Base-by-base conservation (phyloP, 2,888 invertebrate species). In the Patella caerulea region DNA sequence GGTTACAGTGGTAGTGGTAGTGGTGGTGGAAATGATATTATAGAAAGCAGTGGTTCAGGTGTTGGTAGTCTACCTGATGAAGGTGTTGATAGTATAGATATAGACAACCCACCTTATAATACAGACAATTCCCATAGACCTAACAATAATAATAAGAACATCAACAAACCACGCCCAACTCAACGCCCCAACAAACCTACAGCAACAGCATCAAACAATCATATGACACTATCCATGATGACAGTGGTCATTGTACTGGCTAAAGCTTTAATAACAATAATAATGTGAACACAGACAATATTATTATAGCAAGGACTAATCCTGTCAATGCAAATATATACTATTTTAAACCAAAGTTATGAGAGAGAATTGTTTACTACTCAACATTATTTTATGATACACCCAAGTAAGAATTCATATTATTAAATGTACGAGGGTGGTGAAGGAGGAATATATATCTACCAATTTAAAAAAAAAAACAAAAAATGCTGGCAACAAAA, bases 21-120 rank as follows among this genome's bases (percentile, higher is more conserved):
- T 71, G 82, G 81, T 34, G 78, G 75, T 24, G 75, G 65, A 55
- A 76, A 14, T 17, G 74, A 79, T 75, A 70, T 77, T 75, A 69
- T 24, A 9, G 76, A 74, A 54, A 79, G 82, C 54, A 86, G 86
- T 78, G 86, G 86, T 1, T 86, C 86, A 56, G 86, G 87, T 14
- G 82, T 81, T 0, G 86, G 85, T 24, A 75, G 73, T 45, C 72
- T 73, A 5, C 80, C 80, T 56, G 84, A 84, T 11, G 83, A 83
- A 0, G 83, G 82, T 24, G 70, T 74, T 4, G 76, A 72, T 24
- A 59, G 71, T 29, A 75, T 79, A 3, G 71, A 79, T 74, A 77
- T 74, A 56, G 78, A 81, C 69, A 78, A 73, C 7, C 73, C 19
- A 9, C 59, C 75, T 2, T 65, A 78, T 56, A 69, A 24, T 56